These are phyloP conservation scores for Drosophila mettleri DNA, from an alignment of 2,888 invertebrate genomes.

Conservation along the genomic window DNA sequence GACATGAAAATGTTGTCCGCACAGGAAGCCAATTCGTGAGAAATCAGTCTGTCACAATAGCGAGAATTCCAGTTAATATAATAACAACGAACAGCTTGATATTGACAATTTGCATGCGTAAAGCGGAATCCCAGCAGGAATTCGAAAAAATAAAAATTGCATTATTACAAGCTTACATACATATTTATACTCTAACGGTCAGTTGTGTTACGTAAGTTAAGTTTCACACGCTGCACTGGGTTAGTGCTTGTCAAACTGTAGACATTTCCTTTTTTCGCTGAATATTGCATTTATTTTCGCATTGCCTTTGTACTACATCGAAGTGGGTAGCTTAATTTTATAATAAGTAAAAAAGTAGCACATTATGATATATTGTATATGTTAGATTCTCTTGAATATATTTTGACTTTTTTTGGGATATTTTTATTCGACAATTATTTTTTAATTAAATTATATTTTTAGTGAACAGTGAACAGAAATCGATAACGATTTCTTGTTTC, in stretches of 20 bases:
- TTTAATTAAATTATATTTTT: too few relatives aligned
- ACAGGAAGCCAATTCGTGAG: constrained; percentile 54
- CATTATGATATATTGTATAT: too few relatives aligned
- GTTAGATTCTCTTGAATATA: not conserved
- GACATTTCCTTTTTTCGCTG: constrained; percentile 32
- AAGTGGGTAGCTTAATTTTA: constrained; percentile 14
- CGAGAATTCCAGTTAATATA: constrained; percentile 37
- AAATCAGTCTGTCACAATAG: constrained; percentile 21
- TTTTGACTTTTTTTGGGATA: too few relatives aligned
- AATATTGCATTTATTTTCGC: constrained; percentile 13
- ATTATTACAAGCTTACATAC: too few relatives aligned
- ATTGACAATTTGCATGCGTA: constrained; percentile 42
- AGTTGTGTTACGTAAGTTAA: constrained; percentile 37
- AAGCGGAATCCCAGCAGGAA: constrained; percentile 26
- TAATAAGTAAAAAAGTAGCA: too few relatives aligned
- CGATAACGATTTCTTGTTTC: too few relatives aligned
- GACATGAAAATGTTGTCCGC: constrained; percentile 11
- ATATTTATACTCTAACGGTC: not conserved
- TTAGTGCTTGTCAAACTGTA: constrained; percentile 45
- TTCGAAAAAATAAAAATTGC: too few relatives aligned
- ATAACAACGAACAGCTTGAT: not conserved
- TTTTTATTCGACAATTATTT: too few relatives aligned
- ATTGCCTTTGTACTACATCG: not conserved
- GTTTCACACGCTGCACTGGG: constrained; percentile 55
- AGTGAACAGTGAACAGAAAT: too few relatives aligned